A percentile compares a stretch with the other conserved stretches of the same genome.
phyloP scores from a whole-genome alignment of 2,797 vertebrate genomes.

The Pygocentrus nattereri region DNA sequence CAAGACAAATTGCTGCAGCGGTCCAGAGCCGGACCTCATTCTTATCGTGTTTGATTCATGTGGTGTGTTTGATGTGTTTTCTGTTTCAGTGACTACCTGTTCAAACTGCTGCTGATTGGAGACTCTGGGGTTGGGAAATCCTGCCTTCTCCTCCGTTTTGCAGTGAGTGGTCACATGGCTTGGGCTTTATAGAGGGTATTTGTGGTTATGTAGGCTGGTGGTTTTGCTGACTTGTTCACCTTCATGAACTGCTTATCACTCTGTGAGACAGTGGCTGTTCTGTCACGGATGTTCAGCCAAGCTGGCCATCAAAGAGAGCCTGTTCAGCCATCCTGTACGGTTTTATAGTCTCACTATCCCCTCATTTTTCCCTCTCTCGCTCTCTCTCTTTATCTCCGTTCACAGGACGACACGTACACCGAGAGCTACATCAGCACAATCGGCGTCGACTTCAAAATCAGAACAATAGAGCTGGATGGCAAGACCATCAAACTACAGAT shows the following conservation, averaged over 20 bases:
- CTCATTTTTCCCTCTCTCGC: background rate
- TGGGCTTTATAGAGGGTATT: background rate
- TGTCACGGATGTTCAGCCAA: background rate
- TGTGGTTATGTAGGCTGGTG: background rate
- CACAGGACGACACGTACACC: conserved; percentile 95
- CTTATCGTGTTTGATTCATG: background rate
- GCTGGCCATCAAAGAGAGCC: background rate
- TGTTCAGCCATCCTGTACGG: background rate
- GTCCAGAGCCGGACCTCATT: background rate
- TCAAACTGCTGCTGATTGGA: conserved; percentile 98
- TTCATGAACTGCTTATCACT: background rate
- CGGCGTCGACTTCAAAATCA: conserved; percentile 98
- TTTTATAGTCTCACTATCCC: background rate
- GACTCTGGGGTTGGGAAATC: conserved; percentile 98
- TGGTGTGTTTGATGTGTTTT: background rate
- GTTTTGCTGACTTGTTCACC: background rate
- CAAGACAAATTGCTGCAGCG: too few species aligned
- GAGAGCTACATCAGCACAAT: conserved; percentile 99
- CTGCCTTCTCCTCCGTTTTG: conserved; percentile 97
- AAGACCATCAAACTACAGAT: conserved; percentile 99
- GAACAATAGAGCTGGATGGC: conserved; percentile 97
- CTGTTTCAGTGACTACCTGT: conserved; percentile 94
- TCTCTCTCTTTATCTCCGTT: background rate
- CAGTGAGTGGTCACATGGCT: conserved; percentile 83
- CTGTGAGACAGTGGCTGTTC: background rate